phyloP scores from a whole-genome alignment of 2,113 vertebrate genomes.

The Lophura nycthemera region DNA sequence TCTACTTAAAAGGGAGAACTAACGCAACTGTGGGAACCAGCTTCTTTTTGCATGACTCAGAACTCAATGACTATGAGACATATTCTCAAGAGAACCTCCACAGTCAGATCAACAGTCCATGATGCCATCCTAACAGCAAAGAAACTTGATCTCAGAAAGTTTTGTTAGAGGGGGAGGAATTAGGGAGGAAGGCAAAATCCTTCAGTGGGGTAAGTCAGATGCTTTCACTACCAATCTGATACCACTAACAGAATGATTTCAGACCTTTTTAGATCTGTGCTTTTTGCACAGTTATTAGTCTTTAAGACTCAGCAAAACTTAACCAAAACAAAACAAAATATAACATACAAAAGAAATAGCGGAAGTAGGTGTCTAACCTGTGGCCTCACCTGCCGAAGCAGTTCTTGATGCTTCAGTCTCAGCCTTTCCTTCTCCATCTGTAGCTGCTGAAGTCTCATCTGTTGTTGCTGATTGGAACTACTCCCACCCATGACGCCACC shows the following conservation, averaged over 20 bases:
- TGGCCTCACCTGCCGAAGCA: constrained; percentile 96
- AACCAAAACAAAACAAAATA: neutral
- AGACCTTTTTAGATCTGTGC: neutral
- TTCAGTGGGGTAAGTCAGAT: neutral
- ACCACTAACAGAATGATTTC: neutral
- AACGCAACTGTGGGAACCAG: neutral
- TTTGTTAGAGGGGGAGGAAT: neutral
- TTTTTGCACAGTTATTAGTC: neutral
- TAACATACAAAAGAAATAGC: constrained; percentile 55
- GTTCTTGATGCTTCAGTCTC: constrained; percentile 95
- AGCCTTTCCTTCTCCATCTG: constrained; percentile 97
- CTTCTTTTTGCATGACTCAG: neutral
- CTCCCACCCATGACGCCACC: constrained; percentile 82
- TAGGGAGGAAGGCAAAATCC: constrained; percentile 13
- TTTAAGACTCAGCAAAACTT: neutral
- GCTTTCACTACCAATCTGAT: neutral
- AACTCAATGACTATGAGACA: neutral
- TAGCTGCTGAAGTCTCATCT: constrained; percentile 93
- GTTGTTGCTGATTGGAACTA: constrained; percentile 83
- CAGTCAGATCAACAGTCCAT: neutral
- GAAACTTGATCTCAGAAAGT: neutral
- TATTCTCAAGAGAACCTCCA: neutral
- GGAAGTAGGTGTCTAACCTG: constrained; percentile 87
- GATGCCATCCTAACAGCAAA: neutral
- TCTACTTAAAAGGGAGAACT: neutral